Percentiles rank a stretch among this genome's conserved stretches.
phyloP scores from a whole-genome alignment of 1,140 invertebrate species.

The Drosophila pandora region DNA sequence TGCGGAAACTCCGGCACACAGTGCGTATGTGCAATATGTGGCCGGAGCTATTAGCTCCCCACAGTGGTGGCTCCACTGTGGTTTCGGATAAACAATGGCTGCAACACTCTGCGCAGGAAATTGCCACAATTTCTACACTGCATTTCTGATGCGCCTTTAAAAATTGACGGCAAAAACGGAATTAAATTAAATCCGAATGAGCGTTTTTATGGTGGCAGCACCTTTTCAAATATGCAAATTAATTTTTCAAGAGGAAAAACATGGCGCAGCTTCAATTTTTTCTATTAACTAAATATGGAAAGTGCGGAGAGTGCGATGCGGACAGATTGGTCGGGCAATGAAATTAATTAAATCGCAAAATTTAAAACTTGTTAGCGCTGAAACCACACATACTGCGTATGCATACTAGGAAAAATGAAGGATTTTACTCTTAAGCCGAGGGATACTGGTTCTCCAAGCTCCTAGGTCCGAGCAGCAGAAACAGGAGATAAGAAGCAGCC shows the following conservation, averaged over 20 bases:
- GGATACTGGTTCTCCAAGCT: background rate
- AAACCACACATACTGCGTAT: no score
- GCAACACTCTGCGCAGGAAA: background rate
- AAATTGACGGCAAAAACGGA: slow-evolving; percentile 3
- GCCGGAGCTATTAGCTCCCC: background rate
- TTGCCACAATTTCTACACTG: slow-evolving; percentile 3
- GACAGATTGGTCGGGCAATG: background rate
- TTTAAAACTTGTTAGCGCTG: slow-evolving; percentile 2
- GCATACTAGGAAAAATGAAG: background rate
- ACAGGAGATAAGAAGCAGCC: slow-evolving; percentile 15
- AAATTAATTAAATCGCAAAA: slow-evolving; percentile 13
- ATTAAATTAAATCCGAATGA: slow-evolving; percentile 28
- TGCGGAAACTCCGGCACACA: slow-evolving; percentile 13
- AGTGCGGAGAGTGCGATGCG: no score
- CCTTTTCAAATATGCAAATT: slow-evolving; percentile 33
- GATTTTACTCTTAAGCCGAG: background rate
- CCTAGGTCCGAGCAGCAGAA: background rate
- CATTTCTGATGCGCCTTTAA: slow-evolving; percentile 4
- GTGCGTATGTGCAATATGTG: slow-evolving; percentile 23
- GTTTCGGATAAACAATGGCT: slow-evolving; percentile 12
- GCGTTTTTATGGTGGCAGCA: slow-evolving; percentile 19
- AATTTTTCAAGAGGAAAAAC: slow-evolving; percentile 11
- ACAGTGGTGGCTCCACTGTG: slow-evolving; percentile 11
- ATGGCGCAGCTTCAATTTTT: slow-evolving; percentile 3
- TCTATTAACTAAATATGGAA: slow-evolving; percentile 14